A percentile compares a stretch with the other conserved stretches of the same genome.
Evolutionary conservation across 1,140 invertebrate species (phyloP).

Genomic region (Bombus terrestris): DNA sequence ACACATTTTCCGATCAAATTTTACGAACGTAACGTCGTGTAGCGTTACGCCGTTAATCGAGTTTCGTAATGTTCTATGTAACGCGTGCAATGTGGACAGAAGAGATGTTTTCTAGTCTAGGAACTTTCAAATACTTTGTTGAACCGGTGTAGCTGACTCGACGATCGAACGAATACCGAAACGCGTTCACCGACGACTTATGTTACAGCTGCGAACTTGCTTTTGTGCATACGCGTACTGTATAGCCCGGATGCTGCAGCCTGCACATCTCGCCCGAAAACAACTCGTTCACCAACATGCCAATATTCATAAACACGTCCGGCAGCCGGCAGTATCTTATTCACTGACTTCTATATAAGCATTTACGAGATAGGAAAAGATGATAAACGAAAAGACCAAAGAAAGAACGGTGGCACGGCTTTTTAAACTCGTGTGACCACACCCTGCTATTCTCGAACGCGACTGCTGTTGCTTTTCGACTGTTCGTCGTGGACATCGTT

Average conservation of each 20-base stretch:
- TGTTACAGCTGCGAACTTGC: conserved; percentile 35
- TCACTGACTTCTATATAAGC: conserved; percentile 45
- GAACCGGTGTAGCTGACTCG: not conserved
- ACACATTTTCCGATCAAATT: too few relatives aligned
- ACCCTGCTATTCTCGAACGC: not conserved
- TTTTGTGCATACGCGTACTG: conserved; percentile 31
- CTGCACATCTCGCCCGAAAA: conserved; percentile 28
- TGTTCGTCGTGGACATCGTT: too few relatives aligned
- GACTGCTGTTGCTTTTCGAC: not conserved
- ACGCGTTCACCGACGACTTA: conserved; percentile 44
- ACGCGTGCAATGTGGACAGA: too few relatives aligned
- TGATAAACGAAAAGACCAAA: not conserved
- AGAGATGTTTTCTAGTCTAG: too few relatives aligned
- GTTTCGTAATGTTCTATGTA: too few relatives aligned
- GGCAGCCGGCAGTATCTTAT: conserved; percentile 61
- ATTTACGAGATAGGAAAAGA: not conserved
- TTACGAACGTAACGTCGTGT: too few relatives aligned
- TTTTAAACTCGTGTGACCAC: not conserved
- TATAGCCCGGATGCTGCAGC: not conserved
- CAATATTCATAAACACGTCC: conserved; percentile 71
- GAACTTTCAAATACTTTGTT: not conserved
- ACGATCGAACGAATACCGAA: not conserved
- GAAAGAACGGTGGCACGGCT: not conserved
- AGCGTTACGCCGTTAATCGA: too few relatives aligned
- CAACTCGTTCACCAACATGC: conserved; percentile 57